A percentile compares a stretch with the other conserved stretches of the same genome.
phyloP scores from a whole-genome alignment of 2,888 invertebrate genomes.

The Liposcelis brunnea region DNA sequence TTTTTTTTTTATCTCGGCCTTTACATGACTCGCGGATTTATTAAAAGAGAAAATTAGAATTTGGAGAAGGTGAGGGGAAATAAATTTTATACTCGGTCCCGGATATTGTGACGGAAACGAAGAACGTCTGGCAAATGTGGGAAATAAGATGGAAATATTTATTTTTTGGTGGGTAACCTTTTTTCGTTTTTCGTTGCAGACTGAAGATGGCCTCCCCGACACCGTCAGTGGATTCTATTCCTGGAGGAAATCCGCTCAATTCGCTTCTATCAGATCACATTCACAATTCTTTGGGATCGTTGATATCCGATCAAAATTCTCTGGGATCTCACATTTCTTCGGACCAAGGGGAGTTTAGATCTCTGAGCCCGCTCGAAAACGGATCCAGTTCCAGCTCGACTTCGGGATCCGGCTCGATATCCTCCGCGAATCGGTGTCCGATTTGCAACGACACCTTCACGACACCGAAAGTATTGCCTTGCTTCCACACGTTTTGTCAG shows the following conservation, averaged over 20 bases:
- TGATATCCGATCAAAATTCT: too few species aligned
- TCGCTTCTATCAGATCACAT: conserved; percentile 37
- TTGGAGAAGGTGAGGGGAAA: too few species aligned
- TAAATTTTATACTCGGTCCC: too few species aligned
- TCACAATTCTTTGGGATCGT: too few species aligned
- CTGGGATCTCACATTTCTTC: too few species aligned
- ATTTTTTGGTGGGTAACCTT: too few species aligned
- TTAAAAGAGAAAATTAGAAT: too few species aligned
- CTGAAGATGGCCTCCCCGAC: conserved; percentile 86
- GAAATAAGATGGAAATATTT: neutral
- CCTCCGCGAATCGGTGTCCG: conserved; percentile 34
- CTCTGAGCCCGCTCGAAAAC: conserved; percentile 26
- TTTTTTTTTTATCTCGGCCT: too few species aligned
- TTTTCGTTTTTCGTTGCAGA: conserved; percentile 40
- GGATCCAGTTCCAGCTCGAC: conserved; percentile 24
- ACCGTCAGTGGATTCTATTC: conserved; percentile 83
- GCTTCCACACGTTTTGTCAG: conserved; percentile 73
- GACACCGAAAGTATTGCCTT: conserved; percentile 58
- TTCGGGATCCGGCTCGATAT: conserved; percentile 22
- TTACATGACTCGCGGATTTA: too few species aligned
- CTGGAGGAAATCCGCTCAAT: conserved; percentile 81
- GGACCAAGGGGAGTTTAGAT: conserved; percentile 11
- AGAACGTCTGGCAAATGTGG: too few species aligned
- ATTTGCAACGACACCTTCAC: conserved; percentile 60
- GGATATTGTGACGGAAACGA: too few species aligned